Conservation (phyloP, 2,797 vertebrate genomes). For the Buceros bicornis region DNA sequence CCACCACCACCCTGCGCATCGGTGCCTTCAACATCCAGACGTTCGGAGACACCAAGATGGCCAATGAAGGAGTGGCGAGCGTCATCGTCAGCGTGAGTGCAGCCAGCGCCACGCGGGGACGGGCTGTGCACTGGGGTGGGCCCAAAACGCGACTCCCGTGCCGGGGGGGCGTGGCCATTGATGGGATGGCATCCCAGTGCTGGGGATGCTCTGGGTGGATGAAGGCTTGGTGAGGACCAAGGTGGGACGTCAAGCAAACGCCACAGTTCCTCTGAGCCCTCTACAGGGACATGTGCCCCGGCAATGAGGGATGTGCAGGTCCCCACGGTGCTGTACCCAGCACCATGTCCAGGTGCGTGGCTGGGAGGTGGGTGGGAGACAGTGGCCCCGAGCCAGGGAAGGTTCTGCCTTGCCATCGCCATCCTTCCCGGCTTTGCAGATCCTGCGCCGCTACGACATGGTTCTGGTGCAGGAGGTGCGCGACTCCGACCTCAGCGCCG, state of each 20-base stretch:
- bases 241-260: background rate
- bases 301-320: fast-evolving
- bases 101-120: fast-evolving
- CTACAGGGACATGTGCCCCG: fast-evolving
- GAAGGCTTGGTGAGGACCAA: background rate
- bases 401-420: background rate
- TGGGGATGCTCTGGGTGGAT: background rate
- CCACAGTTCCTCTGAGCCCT: background rate
- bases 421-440: conserved; percentile 64
- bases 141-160: fast-evolving
- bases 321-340: fast-evolving
- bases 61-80: conserved; percentile 51
- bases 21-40: conserved; percentile 80
- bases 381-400: background rate
- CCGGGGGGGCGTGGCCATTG: fast-evolving
- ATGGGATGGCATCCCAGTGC: background rate
- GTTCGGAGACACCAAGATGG: conserved; percentile 80
- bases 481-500: conserved; percentile 88
- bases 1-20: background rate
- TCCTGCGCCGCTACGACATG: conserved; percentile 88
- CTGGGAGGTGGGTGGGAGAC: background rate
- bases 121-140: background rate
- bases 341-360: fast-evolving
- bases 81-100: conserved; percentile 68
- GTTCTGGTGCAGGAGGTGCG: conserved; percentile 92